phyloP scores from a whole-genome alignment of 2,797 vertebrate genomes.

The Psittacula echo region DNA sequence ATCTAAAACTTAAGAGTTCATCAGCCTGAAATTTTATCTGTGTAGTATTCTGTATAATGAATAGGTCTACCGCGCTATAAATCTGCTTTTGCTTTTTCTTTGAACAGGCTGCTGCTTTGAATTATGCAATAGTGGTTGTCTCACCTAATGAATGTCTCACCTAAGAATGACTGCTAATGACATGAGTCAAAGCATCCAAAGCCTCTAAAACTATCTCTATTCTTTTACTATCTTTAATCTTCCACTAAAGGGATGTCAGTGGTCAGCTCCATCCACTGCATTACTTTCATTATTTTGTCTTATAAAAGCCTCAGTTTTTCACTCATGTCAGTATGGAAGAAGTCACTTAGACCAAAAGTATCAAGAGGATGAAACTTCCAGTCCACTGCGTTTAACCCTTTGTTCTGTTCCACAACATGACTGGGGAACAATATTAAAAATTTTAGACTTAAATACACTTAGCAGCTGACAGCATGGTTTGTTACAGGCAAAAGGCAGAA shows the following conservation, averaged over 20 bases:
- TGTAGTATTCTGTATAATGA: not conserved
- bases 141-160: not conserved
- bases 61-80: not conserved
- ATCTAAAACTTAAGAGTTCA: not conserved
- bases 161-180: not conserved
- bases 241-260: not conserved
- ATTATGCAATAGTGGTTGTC: not conserved
- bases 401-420: not conserved
- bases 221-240: not conserved
- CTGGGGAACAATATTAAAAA: not conserved
- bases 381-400: not conserved
- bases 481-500: not conserved
- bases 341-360: not conserved
- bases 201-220: not conserved
- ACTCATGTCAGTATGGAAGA: not conserved
- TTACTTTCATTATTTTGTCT: not conserved
- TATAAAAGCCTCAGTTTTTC: not conserved
- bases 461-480: not conserved
- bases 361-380: not conserved
- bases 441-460: not conserved
- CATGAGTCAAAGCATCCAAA: not conserved
- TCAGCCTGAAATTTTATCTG: not conserved
- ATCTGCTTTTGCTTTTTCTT: not conserved
- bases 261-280: not conserved
- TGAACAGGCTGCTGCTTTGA: not conserved